Conservation (phyloP, 2,797 vertebrate species). For the Graptemys geographica region DNA sequence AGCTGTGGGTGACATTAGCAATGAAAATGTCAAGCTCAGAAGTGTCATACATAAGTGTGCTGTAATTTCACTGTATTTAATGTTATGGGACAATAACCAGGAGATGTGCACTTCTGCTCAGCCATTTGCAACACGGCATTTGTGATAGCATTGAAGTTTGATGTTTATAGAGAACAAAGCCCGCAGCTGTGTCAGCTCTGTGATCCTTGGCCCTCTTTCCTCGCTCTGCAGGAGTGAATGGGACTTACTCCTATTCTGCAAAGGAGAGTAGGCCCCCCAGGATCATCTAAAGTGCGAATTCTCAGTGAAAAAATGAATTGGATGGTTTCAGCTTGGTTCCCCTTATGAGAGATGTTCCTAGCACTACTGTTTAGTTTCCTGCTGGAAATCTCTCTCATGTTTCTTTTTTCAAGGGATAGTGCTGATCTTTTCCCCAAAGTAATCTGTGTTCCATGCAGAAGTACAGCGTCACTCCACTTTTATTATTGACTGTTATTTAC, state of each 20-base stretch:
- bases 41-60: slow-evolving; percentile 46
- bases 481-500: neutral
- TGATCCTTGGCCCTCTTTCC: neutral
- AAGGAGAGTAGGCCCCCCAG: neutral
- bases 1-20: slow-evolving; percentile 69
- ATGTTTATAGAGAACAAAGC: neutral
- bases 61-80: slow-evolving; percentile 62
- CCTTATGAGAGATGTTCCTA: rapidly evolving
- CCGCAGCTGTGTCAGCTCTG: neutral
- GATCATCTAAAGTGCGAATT: neutral
- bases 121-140: slow-evolving; percentile 39
- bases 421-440: neutral
- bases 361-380: neutral
- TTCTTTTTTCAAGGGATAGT: neutral
- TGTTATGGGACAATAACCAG: slow-evolving; percentile 48
- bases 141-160: neutral
- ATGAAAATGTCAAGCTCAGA: slow-evolving; percentile 71
- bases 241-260: neutral
- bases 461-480: neutral
- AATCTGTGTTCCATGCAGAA: neutral
- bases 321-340: neutral
- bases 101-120: slow-evolving; percentile 36
- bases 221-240: neutral
- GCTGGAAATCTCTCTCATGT: neutral
- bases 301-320: neutral